These are phyloP conservation scores for Neolamprologus devosi DNA, from an alignment of 2,113 vertebrate genomes.

Conservation along the genomic window DNA sequence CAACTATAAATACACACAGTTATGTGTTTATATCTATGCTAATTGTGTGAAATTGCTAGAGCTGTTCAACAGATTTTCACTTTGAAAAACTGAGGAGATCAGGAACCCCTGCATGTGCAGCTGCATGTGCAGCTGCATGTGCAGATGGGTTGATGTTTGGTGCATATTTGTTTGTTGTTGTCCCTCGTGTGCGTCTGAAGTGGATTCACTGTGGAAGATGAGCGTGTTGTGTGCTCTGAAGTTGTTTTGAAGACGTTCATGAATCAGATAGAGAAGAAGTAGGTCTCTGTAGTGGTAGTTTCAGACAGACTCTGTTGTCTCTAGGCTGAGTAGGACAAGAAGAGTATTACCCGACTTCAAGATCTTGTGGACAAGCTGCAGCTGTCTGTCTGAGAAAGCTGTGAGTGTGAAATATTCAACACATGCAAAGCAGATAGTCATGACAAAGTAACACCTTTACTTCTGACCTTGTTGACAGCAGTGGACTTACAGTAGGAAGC, in stretches of 20 bases:
- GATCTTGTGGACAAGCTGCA: constrained; percentile 77
- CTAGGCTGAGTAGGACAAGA: constrained; percentile 73
- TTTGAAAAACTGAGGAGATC: not conserved
- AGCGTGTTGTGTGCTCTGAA: not conserved
- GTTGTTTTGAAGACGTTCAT: not conserved
- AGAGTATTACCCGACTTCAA: constrained; percentile 67
- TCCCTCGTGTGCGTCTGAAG: not conserved
- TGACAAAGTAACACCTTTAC: not conserved
- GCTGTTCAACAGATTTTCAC: not conserved
- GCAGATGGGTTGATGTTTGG: not conserved
- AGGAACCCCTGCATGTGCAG: not conserved
- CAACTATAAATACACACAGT: not conserved
- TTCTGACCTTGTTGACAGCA: not conserved
- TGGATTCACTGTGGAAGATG: not conserved
- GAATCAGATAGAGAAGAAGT: not conserved
- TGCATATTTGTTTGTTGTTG: not conserved
- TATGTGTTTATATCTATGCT: not conserved
- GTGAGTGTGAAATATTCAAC: constrained; percentile 56
- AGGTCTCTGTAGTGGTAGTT: not conserved
- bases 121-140: not conserved
- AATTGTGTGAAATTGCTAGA: not conserved
- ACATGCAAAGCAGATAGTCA: not conserved
- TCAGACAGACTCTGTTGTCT: not conserved
- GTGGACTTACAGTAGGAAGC: not conserved
- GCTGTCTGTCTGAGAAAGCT: constrained; percentile 66